phyloP scores from a whole-genome alignment of 2,113 vertebrate species.

The Pseudorasbora parva region DNA sequence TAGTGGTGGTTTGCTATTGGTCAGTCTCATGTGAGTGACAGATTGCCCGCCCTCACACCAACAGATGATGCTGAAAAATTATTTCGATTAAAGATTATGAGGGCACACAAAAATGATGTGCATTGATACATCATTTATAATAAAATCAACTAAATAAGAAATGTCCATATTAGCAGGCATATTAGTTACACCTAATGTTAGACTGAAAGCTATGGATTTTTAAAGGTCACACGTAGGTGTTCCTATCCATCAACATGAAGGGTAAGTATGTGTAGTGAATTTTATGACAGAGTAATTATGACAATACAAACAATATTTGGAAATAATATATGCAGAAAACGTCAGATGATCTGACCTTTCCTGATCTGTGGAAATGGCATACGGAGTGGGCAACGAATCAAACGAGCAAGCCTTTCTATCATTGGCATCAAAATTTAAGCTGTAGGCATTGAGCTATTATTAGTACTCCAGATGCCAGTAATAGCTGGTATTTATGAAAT shows the following conservation, averaged over 20 bases:
- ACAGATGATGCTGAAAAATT: too few relatives aligned
- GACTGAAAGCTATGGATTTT: not conserved
- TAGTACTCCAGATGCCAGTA: slow-evolving; percentile 19
- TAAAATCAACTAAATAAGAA: too few relatives aligned
- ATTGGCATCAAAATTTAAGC: slow-evolving; percentile 24
- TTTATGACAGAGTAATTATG: not conserved
- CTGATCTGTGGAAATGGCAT: slow-evolving; percentile 4
- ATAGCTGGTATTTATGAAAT: slow-evolving; percentile 30
- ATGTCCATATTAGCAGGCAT: too few relatives aligned
- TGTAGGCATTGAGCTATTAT: slow-evolving; percentile 41
- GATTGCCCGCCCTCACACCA: too few relatives aligned
- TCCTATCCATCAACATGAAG: slow-evolving; percentile 17
- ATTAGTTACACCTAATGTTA: not conserved
- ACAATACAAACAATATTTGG: not conserved
- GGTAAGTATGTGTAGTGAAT: slow-evolving; percentile 1
- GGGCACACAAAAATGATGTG: too few relatives aligned
- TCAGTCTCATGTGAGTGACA: too few relatives aligned
- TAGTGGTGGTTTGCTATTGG: too few relatives aligned
- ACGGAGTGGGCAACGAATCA: not conserved
- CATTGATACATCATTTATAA: too few relatives aligned
- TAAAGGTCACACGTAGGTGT: slow-evolving; percentile 1
- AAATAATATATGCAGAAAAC: slow-evolving; percentile 2
- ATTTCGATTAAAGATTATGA: too few relatives aligned
- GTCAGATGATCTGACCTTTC: not conserved
- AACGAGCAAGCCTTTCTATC: not conserved